Evolutionary conservation across 2,888 invertebrate genomes (phyloP).

Genomic region (Allacma fusca): DNA sequence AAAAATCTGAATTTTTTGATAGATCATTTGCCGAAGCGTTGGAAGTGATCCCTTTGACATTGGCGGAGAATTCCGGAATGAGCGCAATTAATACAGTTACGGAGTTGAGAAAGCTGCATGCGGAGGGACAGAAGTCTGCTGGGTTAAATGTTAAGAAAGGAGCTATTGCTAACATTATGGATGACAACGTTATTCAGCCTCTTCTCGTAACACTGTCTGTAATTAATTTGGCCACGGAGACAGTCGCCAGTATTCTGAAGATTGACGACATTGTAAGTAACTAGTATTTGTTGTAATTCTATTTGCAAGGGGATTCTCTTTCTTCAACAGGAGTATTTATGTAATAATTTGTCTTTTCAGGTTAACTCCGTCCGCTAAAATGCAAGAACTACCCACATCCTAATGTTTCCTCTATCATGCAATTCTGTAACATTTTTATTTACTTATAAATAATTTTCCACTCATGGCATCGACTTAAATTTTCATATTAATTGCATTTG

Average conservation of each 20-base stretch:
- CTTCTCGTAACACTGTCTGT: conserved; percentile 93
- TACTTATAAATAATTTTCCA: not conserved
- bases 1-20: conserved; percentile 43
- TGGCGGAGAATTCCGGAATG: conserved; percentile 91
- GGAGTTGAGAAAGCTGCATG: conserved; percentile 92
- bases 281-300: not conserved
- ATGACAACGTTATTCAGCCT: conserved; percentile 97
- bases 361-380: conserved; percentile 41
- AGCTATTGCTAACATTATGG: conserved; percentile 93
- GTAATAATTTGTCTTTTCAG: conserved; percentile 14
- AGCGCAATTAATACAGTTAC: conserved; percentile 96
- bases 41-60: conserved; percentile 89
- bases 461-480: not conserved
- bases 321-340: too few relatives aligned
- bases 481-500: conserved; percentile 4
- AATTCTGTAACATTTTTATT: not conserved
- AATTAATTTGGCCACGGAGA: conserved; percentile 93
- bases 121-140: conserved; percentile 81
- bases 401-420: not conserved
- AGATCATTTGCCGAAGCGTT: conserved; percentile 94
- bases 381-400: not conserved
- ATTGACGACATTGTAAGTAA: conserved; percentile 96
- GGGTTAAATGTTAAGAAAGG: conserved; percentile 98
- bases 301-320: too few relatives aligned
- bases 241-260: conserved; percentile 96